Conservation (phyloP, 2,797 vertebrate genomes). For the Scleropages formosus region DNA sequence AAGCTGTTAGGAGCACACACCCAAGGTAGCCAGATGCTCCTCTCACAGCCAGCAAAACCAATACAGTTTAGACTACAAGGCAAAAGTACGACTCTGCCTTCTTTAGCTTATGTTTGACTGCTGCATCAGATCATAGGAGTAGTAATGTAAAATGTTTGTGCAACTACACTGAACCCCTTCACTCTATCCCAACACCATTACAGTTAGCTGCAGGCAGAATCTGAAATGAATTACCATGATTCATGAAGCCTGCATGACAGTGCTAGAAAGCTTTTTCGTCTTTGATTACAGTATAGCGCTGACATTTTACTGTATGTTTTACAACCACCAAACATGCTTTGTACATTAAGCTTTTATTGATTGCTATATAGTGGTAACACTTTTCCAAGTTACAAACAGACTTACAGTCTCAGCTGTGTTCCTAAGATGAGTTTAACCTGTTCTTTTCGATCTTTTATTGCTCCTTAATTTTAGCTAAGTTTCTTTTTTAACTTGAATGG, state of each 20-base stretch:
- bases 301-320: slow-evolving; percentile 21
- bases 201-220: background rate
- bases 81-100: background rate
- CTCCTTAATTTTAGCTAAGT: slow-evolving; percentile 36
- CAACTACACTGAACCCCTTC: background rate
- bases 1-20: background rate
- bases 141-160: background rate
- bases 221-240: slow-evolving; percentile 26
- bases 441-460: slow-evolving; percentile 7
- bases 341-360: too few species aligned
- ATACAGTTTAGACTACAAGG: background rate
- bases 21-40: background rate
- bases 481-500: slow-evolving; percentile 42
- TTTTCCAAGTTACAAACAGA: too few species aligned
- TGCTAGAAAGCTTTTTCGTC: background rate
- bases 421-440: background rate
- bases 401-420: too few species aligned
- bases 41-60: background rate
- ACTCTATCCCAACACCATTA: too few species aligned
- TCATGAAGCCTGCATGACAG: background rate
- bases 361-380: too few species aligned
- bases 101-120: background rate
- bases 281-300: slow-evolving; percentile 7
- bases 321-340: background rate
- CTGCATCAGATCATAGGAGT: background rate